These are phyloP conservation scores for Acanthisitta chloris DNA, from an alignment of 2,113 vertebrate species.

Conservation along the genomic window DNA sequence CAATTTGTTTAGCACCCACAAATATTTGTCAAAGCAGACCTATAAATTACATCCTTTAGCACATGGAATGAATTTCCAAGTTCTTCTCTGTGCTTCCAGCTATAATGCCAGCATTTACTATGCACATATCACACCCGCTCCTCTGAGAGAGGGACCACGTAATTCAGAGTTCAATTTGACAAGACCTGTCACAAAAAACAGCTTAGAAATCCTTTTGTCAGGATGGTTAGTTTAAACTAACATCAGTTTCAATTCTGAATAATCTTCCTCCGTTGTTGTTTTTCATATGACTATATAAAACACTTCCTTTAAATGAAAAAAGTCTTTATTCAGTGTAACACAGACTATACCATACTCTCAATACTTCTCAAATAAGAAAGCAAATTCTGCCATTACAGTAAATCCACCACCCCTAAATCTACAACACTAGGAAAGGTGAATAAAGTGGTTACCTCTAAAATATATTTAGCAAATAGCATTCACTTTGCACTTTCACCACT, in stretches of 20 bases:
- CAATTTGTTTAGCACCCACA: not conserved
- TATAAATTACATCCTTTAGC: not conserved
- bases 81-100: not conserved
- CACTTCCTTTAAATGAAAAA: not conserved
- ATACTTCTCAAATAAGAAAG: slow-evolving; percentile 29
- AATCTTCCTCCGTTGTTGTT: slow-evolving; percentile 55
- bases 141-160: not conserved
- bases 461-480: not conserved
- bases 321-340: not conserved
- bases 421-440: not conserved
- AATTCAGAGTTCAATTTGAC: not conserved
- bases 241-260: slow-evolving; percentile 72
- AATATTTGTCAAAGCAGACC: not conserved
- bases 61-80: not conserved
- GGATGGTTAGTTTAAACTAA: slow-evolving; percentile 1
- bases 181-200: not conserved
- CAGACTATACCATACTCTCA: not conserved
- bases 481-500: not conserved
- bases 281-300: slow-evolving; percentile 61
- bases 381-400: not conserved
- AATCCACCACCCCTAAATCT: not conserved
- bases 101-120: not conserved
- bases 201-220: not conserved
- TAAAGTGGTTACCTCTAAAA: not conserved
- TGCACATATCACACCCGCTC: not conserved